These are phyloP conservation scores for Anableps anableps DNA, from an alignment of 2,797 vertebrate genomes.

Conservation along the genomic window DNA sequence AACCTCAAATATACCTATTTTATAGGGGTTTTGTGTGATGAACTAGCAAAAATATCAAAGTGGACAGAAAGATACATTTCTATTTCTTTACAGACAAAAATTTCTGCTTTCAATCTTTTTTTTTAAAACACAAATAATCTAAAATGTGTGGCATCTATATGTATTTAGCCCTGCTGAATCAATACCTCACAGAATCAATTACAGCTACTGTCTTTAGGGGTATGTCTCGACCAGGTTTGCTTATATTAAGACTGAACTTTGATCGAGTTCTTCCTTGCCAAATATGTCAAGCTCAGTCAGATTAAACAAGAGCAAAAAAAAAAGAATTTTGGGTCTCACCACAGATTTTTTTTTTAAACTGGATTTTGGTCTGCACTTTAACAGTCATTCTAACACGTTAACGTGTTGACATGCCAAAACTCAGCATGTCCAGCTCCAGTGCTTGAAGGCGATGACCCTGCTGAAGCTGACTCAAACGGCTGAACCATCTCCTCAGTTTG, in stretches of 20 bases:
- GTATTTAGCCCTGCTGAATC: background rate
- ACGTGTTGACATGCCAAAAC: background rate
- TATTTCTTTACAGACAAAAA: background rate
- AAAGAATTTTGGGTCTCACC: background rate
- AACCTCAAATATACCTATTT: background rate
- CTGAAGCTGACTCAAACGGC: background rate
- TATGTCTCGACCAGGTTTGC: background rate
- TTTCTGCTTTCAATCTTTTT: background rate
- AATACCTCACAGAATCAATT: background rate
- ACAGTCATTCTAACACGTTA: background rate
- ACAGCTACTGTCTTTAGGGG: background rate
- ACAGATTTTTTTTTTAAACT: background rate
- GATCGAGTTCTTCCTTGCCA: background rate
- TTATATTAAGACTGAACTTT: background rate
- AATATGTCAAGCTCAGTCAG: background rate
- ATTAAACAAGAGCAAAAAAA: background rate
- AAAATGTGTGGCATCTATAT: background rate
- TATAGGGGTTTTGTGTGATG: background rate
- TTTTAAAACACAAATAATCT: background rate
- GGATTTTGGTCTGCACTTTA: background rate
- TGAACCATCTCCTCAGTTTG: background rate
- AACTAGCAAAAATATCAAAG: background rate
- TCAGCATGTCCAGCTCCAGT: background rate
- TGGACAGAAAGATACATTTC: background rate
- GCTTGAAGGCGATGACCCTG: background rate